A percentile compares a stretch with the other conserved stretches of the same genome.
Evolutionary conservation across 2,888 invertebrate genomes (phyloP).

Genomic region (Pegoplata infirma): DNA sequence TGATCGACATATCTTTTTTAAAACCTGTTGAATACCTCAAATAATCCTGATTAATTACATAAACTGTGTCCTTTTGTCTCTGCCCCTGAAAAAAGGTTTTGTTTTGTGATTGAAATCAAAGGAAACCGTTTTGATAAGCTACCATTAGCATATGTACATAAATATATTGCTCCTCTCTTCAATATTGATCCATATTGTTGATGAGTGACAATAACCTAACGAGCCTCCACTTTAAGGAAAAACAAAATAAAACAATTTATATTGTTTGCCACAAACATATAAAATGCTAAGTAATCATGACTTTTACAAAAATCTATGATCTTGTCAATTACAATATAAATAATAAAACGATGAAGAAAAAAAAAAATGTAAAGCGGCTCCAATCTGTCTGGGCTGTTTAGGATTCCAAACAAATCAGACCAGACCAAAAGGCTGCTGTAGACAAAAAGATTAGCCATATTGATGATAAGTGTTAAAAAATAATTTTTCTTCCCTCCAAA

Average conservation of each 20-base stretch:
- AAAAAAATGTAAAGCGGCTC: conserved; percentile 45
- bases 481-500: neutral
- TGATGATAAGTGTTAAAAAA: conserved; percentile 48
- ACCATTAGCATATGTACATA: conserved; percentile 53
- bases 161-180: conserved; percentile 3
- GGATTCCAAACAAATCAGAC: conserved; percentile 26
- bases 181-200: neutral
- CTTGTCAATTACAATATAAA: too few species aligned
- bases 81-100: neutral
- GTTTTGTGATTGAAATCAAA: neutral
- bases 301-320: conserved; percentile 32
- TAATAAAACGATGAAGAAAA: neutral
- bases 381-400: conserved; percentile 57
- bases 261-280: conserved; percentile 1
- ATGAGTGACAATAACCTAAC: conserved; percentile 42
- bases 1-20: neutral
- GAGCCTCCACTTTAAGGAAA: conserved; percentile 10
- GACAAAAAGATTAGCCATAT: conserved; percentile 63
- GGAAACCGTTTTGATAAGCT: neutral
- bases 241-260: conserved; percentile 24
- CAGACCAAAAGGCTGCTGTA: too few species aligned
- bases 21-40: neutral
- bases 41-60: conserved; percentile 51
- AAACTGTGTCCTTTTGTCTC: conserved; percentile 20
- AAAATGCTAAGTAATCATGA: conserved; percentile 52